These are phyloP conservation scores for Carpatolechia fugitivella DNA, from an alignment of 2,888 invertebrate species.

Conservation along the genomic window DNA sequence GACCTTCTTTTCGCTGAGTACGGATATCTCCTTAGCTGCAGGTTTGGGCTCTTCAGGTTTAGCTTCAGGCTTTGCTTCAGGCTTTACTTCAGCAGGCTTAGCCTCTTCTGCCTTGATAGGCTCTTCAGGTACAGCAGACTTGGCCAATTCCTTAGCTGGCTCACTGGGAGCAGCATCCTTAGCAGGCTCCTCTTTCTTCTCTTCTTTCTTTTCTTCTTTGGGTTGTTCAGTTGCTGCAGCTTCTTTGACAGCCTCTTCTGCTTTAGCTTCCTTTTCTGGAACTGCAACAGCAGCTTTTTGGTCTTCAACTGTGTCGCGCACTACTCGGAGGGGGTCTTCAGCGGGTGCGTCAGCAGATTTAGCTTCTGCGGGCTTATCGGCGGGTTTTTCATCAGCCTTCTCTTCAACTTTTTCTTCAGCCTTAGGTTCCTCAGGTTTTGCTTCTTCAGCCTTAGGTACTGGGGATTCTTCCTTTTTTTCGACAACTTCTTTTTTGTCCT, in stretches of 20 bases:
- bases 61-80: constrained; percentile 16
- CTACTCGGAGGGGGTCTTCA: constrained; percentile 52
- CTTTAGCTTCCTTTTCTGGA: constrained; percentile 21
- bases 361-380: constrained; percentile 21
- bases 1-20: constrained; percentile 17
- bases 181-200: constrained; percentile 23
- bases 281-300: constrained; percentile 33
- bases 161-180: constrained; percentile 16
- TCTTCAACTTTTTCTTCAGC: constrained; percentile 32
- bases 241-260: constrained; percentile 25
- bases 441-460: constrained; percentile 27
- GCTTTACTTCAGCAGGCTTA: constrained; percentile 22
- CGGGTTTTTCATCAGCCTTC: constrained; percentile 21
- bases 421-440: constrained; percentile 25
- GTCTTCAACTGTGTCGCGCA: constrained; percentile 61
- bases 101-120: constrained; percentile 22
- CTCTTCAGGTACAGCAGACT: constrained; percentile 13
- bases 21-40: constrained; percentile 6
- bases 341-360: constrained; percentile 26
- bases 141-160: background rate
- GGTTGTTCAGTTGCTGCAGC: constrained; percentile 28
- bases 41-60: constrained; percentile 12
- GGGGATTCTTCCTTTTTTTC: constrained; percentile 29
- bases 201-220: constrained; percentile 31
- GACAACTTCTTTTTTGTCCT: constrained; percentile 23